Evolutionary conservation across 1,140 invertebrate species (phyloP), one percentile per base, ranked within the genome.

Genomic region (Eueides isabella): DNA sequence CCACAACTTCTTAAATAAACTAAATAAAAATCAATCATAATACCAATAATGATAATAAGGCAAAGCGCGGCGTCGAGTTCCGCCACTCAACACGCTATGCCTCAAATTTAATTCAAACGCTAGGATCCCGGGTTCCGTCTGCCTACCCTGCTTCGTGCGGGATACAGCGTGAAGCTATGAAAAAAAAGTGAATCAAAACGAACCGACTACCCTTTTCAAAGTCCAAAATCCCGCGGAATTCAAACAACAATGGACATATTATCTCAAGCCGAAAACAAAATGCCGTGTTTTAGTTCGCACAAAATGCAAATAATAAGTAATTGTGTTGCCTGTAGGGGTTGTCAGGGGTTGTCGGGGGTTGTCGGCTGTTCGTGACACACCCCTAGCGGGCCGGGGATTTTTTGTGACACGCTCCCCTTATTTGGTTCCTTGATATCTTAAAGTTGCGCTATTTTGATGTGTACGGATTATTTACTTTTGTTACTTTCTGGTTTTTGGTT

Each of bases 281-380:
- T 67, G 35, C 41, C 65, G 63, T 12, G 35, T 55, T 55, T 55
- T 55, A 55, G 48, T 55, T 55, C 48, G 23, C 48, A 38, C 14
- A 66, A 85, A 85, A 86, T 84, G 84, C 85, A 87, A 87, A 85
- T 85, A 82, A 81, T 80, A 80, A 76, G 84, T 88, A 86, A 86
- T 86, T 85, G 86, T 86, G 84, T 80, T 81, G 77, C 67, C 72
- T 78, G 79, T 77, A 80, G 71, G 77, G 74, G 41, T 12, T 6
- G n/a, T n/a, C n/a, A 80, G 71, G 77, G 74, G 41, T 38, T 38
- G 35, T 38, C 35, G 35, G 71, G 76, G 74, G 41, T 26, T 23
- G 48, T 55, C 81, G 83, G 77, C 84, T 87, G 84, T 79, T 64
- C 63, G 55, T 88, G 86, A 88, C 86, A 83, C 81, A 75, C 83